phyloP scores from a whole-genome alignment of 2,888 invertebrate genomes.

The Cantharis flavilabris region DNA sequence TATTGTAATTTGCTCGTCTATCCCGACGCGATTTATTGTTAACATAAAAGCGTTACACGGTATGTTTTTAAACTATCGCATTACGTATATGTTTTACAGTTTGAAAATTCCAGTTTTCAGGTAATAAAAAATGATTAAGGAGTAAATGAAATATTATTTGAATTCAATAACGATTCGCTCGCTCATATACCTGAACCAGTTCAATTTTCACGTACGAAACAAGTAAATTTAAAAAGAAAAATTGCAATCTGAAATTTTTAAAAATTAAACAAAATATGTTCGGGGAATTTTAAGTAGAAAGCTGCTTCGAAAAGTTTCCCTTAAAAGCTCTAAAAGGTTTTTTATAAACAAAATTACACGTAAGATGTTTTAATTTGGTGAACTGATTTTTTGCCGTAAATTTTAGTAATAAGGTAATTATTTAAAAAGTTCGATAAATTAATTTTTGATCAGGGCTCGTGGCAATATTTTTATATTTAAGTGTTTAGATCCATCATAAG shows the following conservation, averaged over 20 bases:
- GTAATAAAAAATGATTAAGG: neutral
- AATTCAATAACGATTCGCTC: neutral
- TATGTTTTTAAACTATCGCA: slow-evolving; percentile 3
- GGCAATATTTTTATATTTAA: neutral
- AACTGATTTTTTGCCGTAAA: neutral
- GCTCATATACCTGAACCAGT: neutral
- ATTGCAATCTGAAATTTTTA: neutral
- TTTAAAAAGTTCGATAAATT: neutral
- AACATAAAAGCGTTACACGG: neutral
- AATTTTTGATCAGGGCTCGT: neutral
- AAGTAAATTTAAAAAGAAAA: neutral
- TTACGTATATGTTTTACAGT: neutral
- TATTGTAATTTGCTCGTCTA: neutral
- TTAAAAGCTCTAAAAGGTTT: neutral
- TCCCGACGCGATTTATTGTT: neutral
- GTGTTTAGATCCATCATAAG: neutral
- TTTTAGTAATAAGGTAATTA: neutral
- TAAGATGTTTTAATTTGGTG: neutral
- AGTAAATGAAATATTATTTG: neutral
- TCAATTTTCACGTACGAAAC: no score
- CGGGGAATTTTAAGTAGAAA: neutral
- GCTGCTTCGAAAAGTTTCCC: neutral
- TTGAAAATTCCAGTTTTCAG: slow-evolving; percentile 1
- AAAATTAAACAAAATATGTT: neutral
- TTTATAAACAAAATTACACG: neutral